These are phyloP conservation scores for Sesamia nonagrioides DNA, from an alignment of 1,140 invertebrate genomes.

Conservation along the genomic window DNA sequence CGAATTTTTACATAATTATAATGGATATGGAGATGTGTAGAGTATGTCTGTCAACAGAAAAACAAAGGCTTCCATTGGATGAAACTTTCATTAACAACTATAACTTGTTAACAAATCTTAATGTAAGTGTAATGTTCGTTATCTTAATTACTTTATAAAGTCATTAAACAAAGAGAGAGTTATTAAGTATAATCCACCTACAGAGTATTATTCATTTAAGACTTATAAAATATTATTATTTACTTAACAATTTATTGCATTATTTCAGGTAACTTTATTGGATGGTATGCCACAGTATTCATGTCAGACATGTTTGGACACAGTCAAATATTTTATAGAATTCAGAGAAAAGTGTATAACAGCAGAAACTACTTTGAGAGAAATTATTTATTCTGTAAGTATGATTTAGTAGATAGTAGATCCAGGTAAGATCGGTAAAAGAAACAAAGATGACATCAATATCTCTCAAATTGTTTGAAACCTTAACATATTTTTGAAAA, in stretches of 20 bases:
- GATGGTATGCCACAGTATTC: constrained; percentile 66
- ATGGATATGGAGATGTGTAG: constrained; percentile 65
- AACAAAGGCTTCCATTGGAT: constrained; percentile 62
- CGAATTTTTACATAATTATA: background rate
- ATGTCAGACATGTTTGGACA: constrained; percentile 65
- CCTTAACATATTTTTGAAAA: no score
- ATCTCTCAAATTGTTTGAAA: no score
- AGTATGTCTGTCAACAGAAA: constrained; percentile 66
- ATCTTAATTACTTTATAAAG: background rate
- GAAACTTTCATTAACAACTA: constrained; percentile 65
- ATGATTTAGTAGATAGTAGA: background rate
- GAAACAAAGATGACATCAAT: no score
- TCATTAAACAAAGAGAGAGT: background rate
- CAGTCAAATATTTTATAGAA: constrained; percentile 63
- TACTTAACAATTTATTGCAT: no score
- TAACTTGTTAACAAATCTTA: constrained; percentile 71
- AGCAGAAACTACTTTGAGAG: constrained; percentile 55
- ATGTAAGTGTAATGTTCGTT: constrained; percentile 60
- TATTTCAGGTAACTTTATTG: constrained; percentile 62
- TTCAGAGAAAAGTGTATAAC: constrained; percentile 71
- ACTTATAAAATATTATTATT: no score
- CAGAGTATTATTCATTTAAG: no score
- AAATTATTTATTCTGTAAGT: constrained; percentile 47
- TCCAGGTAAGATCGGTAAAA: background rate
- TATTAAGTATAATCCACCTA: no score